phyloP scores from a whole-genome alignment of 2,113 vertebrate species.

The Tetraodon nigroviridis region DNA sequence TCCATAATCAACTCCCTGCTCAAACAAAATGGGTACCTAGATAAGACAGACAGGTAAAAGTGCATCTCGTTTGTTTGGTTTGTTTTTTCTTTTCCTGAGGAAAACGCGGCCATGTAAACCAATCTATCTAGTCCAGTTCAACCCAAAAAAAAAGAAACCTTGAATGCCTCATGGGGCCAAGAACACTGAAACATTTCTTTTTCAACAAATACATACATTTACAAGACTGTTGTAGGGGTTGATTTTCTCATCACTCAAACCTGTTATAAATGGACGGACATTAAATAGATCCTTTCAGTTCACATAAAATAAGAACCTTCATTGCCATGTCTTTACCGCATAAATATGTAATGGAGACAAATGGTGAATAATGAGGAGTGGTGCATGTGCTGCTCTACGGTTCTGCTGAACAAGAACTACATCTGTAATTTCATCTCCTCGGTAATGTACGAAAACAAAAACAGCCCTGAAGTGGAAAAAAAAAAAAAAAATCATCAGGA shows the following conservation, averaged over 20 bases:
- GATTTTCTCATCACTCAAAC: conserved; percentile 19
- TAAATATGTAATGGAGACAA: conserved; percentile 28
- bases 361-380: conserved; percentile 33
- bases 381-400: conserved; percentile 9
- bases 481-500: conserved; percentile 57
- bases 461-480: conserved; percentile 57
- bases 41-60: conserved; percentile 9
- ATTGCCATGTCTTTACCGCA: conserved; percentile 20
- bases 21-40: conserved; percentile 70
- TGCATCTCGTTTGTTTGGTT: not conserved
- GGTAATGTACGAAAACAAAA: conserved; percentile 55
- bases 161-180: conserved; percentile 26
- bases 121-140: conserved; percentile 3
- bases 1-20: conserved; percentile 72
- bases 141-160: conserved; percentile 13
- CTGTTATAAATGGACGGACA: conserved; percentile 29
- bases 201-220: conserved; percentile 2
- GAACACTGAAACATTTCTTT: conserved; percentile 10
- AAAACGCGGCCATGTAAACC: conserved; percentile 14
- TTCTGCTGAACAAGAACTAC: conserved; percentile 28
- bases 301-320: conserved; percentile 32
- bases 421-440: conserved; percentile 48
- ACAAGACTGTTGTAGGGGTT: not conserved
- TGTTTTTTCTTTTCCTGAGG: conserved; percentile 15
- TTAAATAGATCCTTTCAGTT: conserved; percentile 54